Base-by-base conservation (phyloP, 2,797 vertebrate genomes). In the Rhynchotus rufescens region DNA sequence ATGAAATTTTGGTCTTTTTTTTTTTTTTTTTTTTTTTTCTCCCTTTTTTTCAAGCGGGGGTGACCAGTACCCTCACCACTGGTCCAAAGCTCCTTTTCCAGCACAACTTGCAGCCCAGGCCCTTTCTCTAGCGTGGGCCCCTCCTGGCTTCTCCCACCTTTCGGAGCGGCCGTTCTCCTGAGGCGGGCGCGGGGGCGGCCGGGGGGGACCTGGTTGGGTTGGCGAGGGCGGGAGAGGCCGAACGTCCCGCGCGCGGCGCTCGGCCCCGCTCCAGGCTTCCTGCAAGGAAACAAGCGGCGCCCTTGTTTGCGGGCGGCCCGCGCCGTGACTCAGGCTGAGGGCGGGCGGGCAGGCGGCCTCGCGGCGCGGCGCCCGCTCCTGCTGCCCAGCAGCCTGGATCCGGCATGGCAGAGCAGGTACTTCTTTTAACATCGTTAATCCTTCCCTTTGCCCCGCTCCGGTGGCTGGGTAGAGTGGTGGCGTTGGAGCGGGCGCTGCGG, bases 361-460 rank as follows among this genome's bases (percentile, higher is more conserved):
- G 2, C 86, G 79, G 95, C 92, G 97, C 97, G 97, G 96, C 97
- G 97, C 97, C 97, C 94, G 96, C 95, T 80, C 94, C 95, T 97
- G 96, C 95, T 97, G 97, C 95, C 96, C 96, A 88, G 91, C 97
- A 96, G 92, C 91, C 97, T 96, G 96, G 80, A 97, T 97, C 96
- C 97, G 97, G 96, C 94, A 98, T 98, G 98, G 98, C 94, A 98
- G 97, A 98, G 94, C 97, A 98, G 98, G 98, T 98, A 98, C 96
- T 97, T 96, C 69, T 97, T 96, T 94, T 94, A 65, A 79, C 71
- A 44, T 93, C 84, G 84, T 49, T 28, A 80, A 74, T 51, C 4
- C 0, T 7, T 68, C 61, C 36, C 62, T 51, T 82, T 45, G 86
- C 67, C 64, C 40, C 76, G 42, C 88, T 67, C 54, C 45, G 40